Percentiles rank a stretch among this genome's conserved stretches.
Evolutionary conservation across 2,888 invertebrate genomes (phyloP).

Genomic region (Strigamia transsilvanica): DNA sequence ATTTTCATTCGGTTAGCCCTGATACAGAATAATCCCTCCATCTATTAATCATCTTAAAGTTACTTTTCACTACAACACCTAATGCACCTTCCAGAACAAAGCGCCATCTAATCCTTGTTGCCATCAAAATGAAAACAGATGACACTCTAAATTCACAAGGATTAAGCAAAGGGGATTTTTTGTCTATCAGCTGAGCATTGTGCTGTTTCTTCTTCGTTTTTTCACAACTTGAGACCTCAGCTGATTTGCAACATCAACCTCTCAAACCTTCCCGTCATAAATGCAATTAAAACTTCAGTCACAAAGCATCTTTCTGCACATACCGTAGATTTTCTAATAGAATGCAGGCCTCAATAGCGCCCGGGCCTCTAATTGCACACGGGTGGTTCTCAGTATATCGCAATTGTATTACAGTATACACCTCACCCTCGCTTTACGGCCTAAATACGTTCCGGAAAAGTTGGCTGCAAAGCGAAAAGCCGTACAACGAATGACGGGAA

Average conservation of each 20-base stretch:
- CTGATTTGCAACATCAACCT: background rate
- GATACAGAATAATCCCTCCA: background rate
- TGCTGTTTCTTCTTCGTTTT: background rate
- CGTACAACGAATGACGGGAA: too few species aligned
- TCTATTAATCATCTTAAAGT: slow-evolving; percentile 12
- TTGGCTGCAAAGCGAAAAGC: too few species aligned
- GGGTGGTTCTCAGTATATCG: too few species aligned
- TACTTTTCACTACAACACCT: slow-evolving; percentile 9
- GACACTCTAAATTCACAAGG: background rate
- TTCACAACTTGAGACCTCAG: background rate
- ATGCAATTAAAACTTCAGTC: background rate
- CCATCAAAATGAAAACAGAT: slow-evolving; percentile 7
- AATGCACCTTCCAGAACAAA: background rate
- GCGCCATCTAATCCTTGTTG: slow-evolving; percentile 14
- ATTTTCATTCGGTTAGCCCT: background rate
- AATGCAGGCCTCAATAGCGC: too few species aligned
- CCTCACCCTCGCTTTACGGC: too few species aligned
- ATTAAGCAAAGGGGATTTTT: slow-evolving; percentile 3
- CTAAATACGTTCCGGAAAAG: too few species aligned
- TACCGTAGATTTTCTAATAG: too few species aligned
- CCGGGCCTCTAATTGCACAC: too few species aligned
- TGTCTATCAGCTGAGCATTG: slow-evolving; percentile 6
- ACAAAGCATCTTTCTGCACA: background rate
- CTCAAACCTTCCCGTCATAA: background rate
- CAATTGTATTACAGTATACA: too few species aligned